Conservation (phyloP, 2,113 vertebrate species). For the Martes martes region DNA sequence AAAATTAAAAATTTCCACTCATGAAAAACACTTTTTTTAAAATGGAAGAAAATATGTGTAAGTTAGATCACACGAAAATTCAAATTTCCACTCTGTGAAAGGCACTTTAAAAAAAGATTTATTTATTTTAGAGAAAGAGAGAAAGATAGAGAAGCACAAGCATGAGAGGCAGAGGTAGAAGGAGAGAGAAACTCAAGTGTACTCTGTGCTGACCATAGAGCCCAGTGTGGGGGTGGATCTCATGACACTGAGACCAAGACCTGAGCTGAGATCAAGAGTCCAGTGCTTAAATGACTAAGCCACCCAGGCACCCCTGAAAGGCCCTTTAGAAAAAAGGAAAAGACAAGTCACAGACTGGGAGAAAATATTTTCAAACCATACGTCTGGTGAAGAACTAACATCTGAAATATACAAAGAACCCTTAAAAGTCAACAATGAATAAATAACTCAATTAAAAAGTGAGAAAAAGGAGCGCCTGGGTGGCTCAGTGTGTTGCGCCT, state of each 20-base stretch:
- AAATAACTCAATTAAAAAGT: not conserved
- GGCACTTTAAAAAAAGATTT: no score
- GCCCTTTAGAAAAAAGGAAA: not conserved
- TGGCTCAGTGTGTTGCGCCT: no score
- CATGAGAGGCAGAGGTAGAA: not conserved
- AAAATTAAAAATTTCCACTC: not conserved
- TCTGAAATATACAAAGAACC: not conserved
- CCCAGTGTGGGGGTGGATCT: not conserved
- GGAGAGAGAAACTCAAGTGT: not conserved
- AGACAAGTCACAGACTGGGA: not conserved
- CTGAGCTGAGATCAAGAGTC: not conserved
- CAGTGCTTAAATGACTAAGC: not conserved
- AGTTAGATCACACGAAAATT: not conserved
- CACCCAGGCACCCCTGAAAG: not conserved
- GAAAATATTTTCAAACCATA: not conserved
- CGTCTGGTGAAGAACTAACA: not conserved
- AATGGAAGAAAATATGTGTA: not conserved
- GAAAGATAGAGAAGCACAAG: not conserved
- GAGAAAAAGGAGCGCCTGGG: not conserved
- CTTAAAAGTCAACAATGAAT: not conserved
- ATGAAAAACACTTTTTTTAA: not conserved
- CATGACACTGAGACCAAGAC: not conserved
- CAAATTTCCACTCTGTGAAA: not conserved
- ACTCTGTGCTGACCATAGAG: not conserved
- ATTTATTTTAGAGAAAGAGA: not conserved